Conservation (phyloP, 1,140 invertebrate genomes). For the Lordiphosa collinella region DNA sequence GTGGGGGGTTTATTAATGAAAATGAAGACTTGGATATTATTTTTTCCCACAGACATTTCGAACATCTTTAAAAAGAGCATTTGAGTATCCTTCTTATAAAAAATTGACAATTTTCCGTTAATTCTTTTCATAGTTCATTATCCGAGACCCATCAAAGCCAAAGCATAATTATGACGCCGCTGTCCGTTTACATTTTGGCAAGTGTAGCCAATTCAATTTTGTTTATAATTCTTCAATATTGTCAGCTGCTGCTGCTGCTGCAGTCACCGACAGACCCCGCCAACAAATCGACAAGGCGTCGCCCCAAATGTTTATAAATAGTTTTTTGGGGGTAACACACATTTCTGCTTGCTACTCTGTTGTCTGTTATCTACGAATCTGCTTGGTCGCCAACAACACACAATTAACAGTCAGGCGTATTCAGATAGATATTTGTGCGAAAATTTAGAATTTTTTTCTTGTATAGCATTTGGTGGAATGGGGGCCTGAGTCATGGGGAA, state of each 20-base stretch:
- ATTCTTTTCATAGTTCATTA: slow-evolving; percentile 1
- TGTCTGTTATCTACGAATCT: slow-evolving; percentile 2
- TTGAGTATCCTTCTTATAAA: too few species aligned
- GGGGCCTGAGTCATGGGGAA: slow-evolving; percentile 58
- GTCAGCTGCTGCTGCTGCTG: slow-evolving; percentile 35
- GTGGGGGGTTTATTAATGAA: too few species aligned
- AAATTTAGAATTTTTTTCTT: background rate
- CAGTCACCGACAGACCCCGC: slow-evolving; percentile 7
- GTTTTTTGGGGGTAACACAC: slow-evolving; percentile 39
- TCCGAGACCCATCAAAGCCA: slow-evolving; percentile 25
- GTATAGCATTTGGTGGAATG: slow-evolving; percentile 8
- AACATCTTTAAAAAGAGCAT: too few species aligned
- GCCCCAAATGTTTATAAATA: slow-evolving; percentile 75
- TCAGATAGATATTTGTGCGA: background rate
- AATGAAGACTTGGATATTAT: too few species aligned
- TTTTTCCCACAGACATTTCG: too few species aligned
- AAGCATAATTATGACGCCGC: slow-evolving; percentile 54
- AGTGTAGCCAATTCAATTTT: slow-evolving; percentile 58
- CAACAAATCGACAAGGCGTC: slow-evolving; percentile 63
- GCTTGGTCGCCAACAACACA: slow-evolving; percentile 6
- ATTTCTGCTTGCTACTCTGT: slow-evolving; percentile 4
- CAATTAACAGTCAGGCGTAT: background rate
- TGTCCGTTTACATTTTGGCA: slow-evolving; percentile 31
- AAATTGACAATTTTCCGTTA: background rate
- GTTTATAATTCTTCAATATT: slow-evolving; percentile 70